Evolutionary conservation across 53 echinoderm and acorn worm genomes (phyloP), one percentile per base, ranked within the genome.

Genomic region (Temnopleurus reevesii): DNA sequence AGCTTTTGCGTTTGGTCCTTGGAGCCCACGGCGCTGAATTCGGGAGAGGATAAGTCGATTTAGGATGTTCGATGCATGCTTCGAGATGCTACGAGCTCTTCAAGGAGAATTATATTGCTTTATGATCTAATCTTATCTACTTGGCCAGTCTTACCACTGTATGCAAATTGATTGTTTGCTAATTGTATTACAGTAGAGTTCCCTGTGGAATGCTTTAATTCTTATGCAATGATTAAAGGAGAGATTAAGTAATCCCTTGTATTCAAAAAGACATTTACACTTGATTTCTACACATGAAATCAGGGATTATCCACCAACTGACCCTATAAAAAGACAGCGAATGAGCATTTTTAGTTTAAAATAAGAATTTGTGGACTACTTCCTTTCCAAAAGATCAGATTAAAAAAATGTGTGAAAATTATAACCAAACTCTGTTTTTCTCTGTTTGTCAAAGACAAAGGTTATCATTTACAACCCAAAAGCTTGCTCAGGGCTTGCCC

Each of bases 11-110:
- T 71, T 71, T 71, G 71, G 41, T 9, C 2, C 8, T 71, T 71
- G 1, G 9, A 43, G 71, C 23, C 41, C 41, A n/a, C n/a, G 8
- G 36, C 4, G 21, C 0, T 17, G 79, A 28, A 51, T 25, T 2
- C 19, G 83, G 55, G 34, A 81, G 81, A 53, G 0, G 81, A 49
- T n/a, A 56, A 83, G 83, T 83, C 24, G 55, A 83, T 83, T n/a
- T 83, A 83, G 55, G 36, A 83, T 38, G 57, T 21, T 34, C 23
- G 83, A 56, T 36, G 83, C 55, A 53, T 28, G 30, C 19, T 56
- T 33, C 55, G 36, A 83, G 57, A 49, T 41, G 19, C 46, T 49
- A 10, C 46, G 12, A 34, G 27, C 27, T 12, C 38, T 13, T 79
- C 79, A 8, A 49, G 30, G 8, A 29, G 30, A 29, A 27, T 17